Conservation (phyloP, 2,888 invertebrate genomes). For the Oconnorella tubifera region DNA sequence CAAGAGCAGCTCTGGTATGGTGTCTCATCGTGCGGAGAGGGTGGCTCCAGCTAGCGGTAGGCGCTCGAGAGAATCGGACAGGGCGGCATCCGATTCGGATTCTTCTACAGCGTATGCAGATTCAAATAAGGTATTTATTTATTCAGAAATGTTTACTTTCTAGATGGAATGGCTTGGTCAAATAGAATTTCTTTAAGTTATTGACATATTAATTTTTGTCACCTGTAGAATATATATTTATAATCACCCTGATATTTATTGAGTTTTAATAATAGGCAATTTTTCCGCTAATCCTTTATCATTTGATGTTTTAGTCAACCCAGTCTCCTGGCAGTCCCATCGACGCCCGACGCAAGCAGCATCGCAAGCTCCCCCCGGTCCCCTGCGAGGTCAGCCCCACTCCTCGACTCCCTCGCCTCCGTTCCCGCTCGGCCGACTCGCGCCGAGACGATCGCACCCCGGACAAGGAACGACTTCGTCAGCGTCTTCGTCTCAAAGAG, state of each 20-base stretch:
- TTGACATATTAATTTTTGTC: too few relatives aligned
- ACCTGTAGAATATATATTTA: too few relatives aligned
- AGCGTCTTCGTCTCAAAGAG: conserved; percentile 22
- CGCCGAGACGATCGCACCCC: conserved; percentile 7
- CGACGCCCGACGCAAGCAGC: conserved; percentile 23
- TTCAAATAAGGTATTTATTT: not conserved
- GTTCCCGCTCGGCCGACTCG: conserved; percentile 23
- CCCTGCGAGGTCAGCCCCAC: conserved; percentile 21
- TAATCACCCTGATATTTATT: too few relatives aligned
- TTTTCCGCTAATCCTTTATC: too few relatives aligned
- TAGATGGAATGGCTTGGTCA: not conserved
- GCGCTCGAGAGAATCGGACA: not conserved
- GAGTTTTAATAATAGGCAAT: too few relatives aligned
- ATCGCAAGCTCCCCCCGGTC: conserved; percentile 32
- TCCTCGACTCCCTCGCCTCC: conserved; percentile 11
- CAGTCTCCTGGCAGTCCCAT: conserved; percentile 28
- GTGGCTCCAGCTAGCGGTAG: not conserved
- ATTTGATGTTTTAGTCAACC: not conserved
- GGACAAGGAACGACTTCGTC: conserved; percentile 30
- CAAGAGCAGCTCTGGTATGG: too few relatives aligned
- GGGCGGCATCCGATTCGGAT: not conserved
- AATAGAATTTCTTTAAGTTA: too few relatives aligned
- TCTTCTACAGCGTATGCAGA: conserved; percentile 5
- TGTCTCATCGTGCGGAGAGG: too few relatives aligned
- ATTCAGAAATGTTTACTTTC: not conserved